phyloP scores from a whole-genome alignment of 2,888 invertebrate species.

The Athalia rosae region DNA sequence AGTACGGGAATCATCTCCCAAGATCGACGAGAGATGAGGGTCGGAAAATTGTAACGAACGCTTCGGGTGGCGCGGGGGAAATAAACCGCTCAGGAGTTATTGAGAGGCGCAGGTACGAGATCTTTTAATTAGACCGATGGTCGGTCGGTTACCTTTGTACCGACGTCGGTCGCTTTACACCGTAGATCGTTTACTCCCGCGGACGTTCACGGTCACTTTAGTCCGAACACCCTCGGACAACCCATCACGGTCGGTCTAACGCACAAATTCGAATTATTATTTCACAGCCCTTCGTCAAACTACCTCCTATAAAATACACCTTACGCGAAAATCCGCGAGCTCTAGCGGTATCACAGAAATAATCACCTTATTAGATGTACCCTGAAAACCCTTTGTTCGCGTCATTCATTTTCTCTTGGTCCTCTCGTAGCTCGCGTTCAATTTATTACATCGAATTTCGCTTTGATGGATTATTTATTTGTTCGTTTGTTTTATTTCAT shows the following conservation, averaged over 20 bases:
- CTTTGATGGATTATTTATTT: neutral
- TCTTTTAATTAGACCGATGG: slow-evolving; percentile 38
- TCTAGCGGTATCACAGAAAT: slow-evolving; percentile 4
- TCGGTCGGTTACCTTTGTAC: neutral
- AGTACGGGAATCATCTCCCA: slow-evolving; percentile 10
- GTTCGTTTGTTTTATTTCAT: neutral
- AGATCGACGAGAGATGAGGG: slow-evolving; percentile 28
- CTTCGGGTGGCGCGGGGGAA: slow-evolving; percentile 1
- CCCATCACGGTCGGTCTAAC: slow-evolving; percentile 31
- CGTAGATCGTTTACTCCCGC: too few species aligned
- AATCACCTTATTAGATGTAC: slow-evolving; percentile 11
- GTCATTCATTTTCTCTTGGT: neutral
- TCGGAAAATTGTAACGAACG: slow-evolving; percentile 30
- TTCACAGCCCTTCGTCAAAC: slow-evolving; percentile 10
- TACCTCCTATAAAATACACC: neutral
- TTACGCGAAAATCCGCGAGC: neutral
- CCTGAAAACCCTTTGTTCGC: neutral
- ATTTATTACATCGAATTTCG: neutral
- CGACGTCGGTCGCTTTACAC: too few species aligned
- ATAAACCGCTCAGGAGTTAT: slow-evolving; percentile 29
- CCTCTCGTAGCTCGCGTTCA: neutral
- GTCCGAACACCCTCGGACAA: slow-evolving; percentile 12
- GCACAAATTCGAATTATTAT: slow-evolving; percentile 38
- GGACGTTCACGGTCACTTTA: neutral
- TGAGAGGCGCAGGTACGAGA: slow-evolving; percentile 23